Percentiles rank a stretch among this genome's conserved stretches.
These are phyloP conservation scores for Etheostoma nigrum DNA, from an alignment of 2,797 vertebrate species.

Conservation along the genomic window DNA sequence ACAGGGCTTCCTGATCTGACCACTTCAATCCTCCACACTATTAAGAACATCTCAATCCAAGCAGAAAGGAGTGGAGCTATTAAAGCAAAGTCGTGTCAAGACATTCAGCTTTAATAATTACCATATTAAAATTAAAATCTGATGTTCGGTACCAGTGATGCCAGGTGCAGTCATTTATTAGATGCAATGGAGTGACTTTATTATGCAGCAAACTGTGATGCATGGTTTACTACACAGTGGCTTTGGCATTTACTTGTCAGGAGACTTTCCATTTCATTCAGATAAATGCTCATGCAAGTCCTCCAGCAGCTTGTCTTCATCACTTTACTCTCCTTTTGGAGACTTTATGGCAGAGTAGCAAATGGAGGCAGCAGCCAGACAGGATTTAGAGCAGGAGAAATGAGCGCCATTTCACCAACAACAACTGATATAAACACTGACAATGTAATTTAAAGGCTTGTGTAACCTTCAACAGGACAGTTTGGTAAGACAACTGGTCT, in stretches of 20 bases:
- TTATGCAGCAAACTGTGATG: slow-evolving; percentile 59
- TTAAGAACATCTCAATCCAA: slow-evolving; percentile 77
- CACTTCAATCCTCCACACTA: slow-evolving; percentile 77
- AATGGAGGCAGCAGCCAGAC: slow-evolving; percentile 66
- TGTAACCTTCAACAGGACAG: slow-evolving; percentile 75
- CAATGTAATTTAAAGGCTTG: slow-evolving; percentile 75
- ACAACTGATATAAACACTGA: slow-evolving; percentile 69
- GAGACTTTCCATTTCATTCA: slow-evolving; percentile 75
- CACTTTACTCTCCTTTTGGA: slow-evolving; percentile 73
- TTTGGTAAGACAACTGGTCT: slow-evolving; percentile 52
- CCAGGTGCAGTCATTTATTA: slow-evolving; percentile 53
- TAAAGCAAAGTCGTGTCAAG: slow-evolving; percentile 65
- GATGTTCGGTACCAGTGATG: slow-evolving; percentile 40
- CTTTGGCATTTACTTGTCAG: slow-evolving; percentile 71
- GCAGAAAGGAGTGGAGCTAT: slow-evolving; percentile 63
- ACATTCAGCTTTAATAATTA: slow-evolving; percentile 61
- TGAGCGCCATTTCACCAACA: slow-evolving; percentile 56
- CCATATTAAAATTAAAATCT: slow-evolving; percentile 68
- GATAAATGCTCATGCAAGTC: slow-evolving; percentile 75
- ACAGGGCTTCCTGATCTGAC: slow-evolving; percentile 67
- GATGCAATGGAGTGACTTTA: slow-evolving; percentile 47
- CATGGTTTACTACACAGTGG: slow-evolving; percentile 70
- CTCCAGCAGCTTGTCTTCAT: slow-evolving; percentile 65
- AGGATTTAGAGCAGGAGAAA: slow-evolving; percentile 65
- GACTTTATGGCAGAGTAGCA: slow-evolving; percentile 74